Conservation (phyloP, 2,113 vertebrate genomes). For the Microtus pennsylvanicus region DNA sequence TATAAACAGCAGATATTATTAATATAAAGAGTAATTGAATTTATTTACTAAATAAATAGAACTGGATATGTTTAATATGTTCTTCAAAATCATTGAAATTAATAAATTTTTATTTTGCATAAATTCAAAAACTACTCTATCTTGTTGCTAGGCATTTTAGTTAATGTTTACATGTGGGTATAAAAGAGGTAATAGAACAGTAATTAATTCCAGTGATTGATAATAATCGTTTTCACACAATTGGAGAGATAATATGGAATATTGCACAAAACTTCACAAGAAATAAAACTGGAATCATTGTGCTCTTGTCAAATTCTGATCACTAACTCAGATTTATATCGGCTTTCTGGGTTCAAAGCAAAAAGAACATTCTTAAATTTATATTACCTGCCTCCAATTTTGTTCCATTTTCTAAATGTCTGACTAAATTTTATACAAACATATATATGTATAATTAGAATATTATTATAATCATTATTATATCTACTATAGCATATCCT, state of each 20-base stretch:
- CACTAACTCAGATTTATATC: neutral
- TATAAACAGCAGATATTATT: neutral
- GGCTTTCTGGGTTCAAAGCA: neutral
- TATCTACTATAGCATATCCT: neutral
- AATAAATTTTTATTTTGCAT: neutral
- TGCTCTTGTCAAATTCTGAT: neutral
- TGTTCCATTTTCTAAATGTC: neutral
- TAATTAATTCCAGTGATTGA: neutral
- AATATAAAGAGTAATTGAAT: neutral
- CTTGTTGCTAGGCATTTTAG: neutral
- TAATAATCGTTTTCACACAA: neutral
- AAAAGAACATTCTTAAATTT: slow-evolving; percentile 7
- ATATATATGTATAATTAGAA: neutral
- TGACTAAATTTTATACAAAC: neutral
- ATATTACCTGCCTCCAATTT: neutral
- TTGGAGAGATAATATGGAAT: neutral
- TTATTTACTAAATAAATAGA: neutral
- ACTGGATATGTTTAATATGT: neutral
- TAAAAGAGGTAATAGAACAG: neutral
- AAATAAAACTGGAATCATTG: neutral
- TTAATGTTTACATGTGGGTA: neutral
- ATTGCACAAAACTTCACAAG: neutral
- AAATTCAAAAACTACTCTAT: neutral
- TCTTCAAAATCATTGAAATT: neutral
- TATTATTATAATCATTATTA: neutral